Base-by-base conservation (phyloP, 1,140 invertebrate genomes). In the Aphelinus atriplicis region DNA sequence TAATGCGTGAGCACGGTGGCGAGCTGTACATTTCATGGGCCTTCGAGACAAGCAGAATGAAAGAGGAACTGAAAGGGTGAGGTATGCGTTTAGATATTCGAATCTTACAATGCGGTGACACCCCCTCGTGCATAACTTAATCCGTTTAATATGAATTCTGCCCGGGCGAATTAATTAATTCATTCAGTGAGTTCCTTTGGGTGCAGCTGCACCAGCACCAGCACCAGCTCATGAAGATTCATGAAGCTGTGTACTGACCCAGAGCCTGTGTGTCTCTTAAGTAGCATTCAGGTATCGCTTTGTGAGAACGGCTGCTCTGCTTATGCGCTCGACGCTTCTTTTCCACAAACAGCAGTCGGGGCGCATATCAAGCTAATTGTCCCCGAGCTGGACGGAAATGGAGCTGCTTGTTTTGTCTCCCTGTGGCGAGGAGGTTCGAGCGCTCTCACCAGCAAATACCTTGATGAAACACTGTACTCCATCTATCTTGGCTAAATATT, bases 111-210 rank as follows among this genome's bases (percentile, higher is more conserved):
- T 45, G 58, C 42, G 48, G 43, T 51, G n/a, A 66, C 64, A n/a
- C n/a, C 48, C 26, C 46, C 64, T 53, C n/a, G 47, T 43, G 60
- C 43, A 63, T 55, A 63, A 71, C 51, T 63, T 71, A 56, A 47
- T 47, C 61, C 57, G 3, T 60, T 46, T 62, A 7, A 7, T 58
- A 47, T 42, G 58, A 57, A 51, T 26, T 26, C 46, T 2, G 46
- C 1, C 9, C 26, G 3, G 2, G 51, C 4, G 53, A 72, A 72
- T 65, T 65, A 71, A 71, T 63, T 71, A 65, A 72, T 47, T 72
- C n/a, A 46, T 64, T 51, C 55, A 47, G 64, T 65, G 43, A 65
- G 57, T 65, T 68, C 65, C 51, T 56, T 46, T 50, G n/a, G 71
- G 5, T 57, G 47, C 50, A 43, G 55, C 26, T 26, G 26, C 26